Percentiles rank a stretch among this genome's conserved stretches.
phyloP scores from a whole-genome alignment of 2,113 vertebrate species.

The Engystomops pustulosus region DNA sequence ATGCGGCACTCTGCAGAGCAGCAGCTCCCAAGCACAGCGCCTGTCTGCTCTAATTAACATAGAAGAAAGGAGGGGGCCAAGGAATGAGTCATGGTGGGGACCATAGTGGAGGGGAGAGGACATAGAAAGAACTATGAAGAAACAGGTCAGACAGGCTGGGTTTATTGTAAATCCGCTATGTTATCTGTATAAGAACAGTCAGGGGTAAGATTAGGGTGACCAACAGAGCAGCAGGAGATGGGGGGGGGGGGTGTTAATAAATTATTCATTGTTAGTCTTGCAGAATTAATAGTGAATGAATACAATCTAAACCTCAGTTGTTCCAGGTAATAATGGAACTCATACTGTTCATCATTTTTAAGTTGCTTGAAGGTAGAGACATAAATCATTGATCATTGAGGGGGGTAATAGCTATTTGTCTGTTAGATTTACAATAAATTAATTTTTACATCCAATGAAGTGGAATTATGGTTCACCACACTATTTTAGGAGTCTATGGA shows the following conservation, averaged over 20 bases:
- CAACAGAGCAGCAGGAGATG: no score
- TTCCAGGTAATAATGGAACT: background rate
- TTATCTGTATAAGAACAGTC: background rate
- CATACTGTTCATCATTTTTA: background rate
- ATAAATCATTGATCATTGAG: background rate
- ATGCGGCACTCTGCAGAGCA: conserved; percentile 33
- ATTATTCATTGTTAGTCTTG: background rate
- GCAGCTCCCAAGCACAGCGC: conserved; percentile 35
- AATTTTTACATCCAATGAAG: no score
- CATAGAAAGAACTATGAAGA: background rate
- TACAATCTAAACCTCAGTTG: no score
- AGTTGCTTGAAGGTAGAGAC: background rate
- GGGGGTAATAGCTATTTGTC: background rate
- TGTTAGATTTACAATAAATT: no score
- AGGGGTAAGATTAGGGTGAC: background rate
- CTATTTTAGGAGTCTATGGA: no score
- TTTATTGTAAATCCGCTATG: background rate
- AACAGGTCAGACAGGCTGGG: background rate
- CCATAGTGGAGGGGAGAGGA: conserved; percentile 17
- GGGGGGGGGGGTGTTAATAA: background rate
- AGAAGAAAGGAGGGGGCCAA: background rate
- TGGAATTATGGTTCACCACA: no score
- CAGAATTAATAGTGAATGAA: background rate
- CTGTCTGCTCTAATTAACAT: conserved; percentile 54
- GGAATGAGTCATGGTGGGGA: background rate